Percentiles rank a stretch among this genome's conserved stretches.
Conservation (phyloP, 2,797 vertebrate species). For the Salarias fasciatus region DNA sequence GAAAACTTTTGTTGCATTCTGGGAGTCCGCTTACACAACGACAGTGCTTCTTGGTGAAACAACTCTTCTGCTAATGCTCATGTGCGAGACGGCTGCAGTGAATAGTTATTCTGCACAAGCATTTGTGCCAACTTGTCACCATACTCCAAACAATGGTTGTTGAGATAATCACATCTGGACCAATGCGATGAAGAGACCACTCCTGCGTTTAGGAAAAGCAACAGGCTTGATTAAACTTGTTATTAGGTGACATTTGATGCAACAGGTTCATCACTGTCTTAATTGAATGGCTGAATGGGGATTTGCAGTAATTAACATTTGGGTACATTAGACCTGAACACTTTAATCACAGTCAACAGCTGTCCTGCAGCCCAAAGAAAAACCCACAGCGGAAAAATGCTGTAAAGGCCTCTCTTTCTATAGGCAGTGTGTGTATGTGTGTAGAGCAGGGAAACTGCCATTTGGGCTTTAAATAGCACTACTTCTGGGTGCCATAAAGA, state of each 20-base stretch:
- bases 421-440: neutral
- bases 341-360: constrained; percentile 8
- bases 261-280: neutral
- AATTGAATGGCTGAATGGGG: neutral
- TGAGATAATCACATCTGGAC: too few relatives aligned
- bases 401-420: constrained; percentile 1
- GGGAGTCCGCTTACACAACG: too few relatives aligned
- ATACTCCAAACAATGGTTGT: too few relatives aligned
- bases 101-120: too few relatives aligned
- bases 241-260: neutral
- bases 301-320: constrained; percentile 2
- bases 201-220: too few relatives aligned
- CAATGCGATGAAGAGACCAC: too few relatives aligned
- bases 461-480: constrained; percentile 42
- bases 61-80: too few relatives aligned
- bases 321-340: neutral
- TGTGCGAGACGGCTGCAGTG: too few relatives aligned
- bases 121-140: too few relatives aligned
- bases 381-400: constrained; percentile 20
- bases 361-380: constrained; percentile 11
- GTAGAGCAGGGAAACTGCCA: constrained; percentile 10
- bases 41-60: too few relatives aligned
- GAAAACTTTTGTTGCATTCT: too few relatives aligned
- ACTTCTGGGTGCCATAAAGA: constrained; percentile 25
- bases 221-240: too few relatives aligned